Base-by-base conservation (phyloP, 2,888 invertebrate genomes). In the Cryptocephalus moraei region DNA sequence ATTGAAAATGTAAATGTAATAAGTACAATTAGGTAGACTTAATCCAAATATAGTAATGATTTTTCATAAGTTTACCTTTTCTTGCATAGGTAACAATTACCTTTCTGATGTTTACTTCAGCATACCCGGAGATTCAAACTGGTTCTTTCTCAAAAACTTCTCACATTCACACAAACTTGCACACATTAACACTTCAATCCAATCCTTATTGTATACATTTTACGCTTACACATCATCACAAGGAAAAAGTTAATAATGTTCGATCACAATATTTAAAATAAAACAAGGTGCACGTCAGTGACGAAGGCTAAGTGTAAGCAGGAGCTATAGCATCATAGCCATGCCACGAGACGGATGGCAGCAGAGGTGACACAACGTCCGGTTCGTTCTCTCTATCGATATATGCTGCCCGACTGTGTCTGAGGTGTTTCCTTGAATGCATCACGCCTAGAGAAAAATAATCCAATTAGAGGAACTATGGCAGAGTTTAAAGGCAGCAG, bases 381-480 rank as follows among this genome's bases (percentile, higher is more conserved):
- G 62, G 56, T 51, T 56, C 56, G 49, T 40, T 53, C 53, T 55
- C 49, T 56, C 54, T 51, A 53, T 54, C 52, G 54, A 51, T 49
- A 54, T 50, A 47, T 53, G 53, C 32, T 38, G 44, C 46, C 34
- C 34, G 50, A 33, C 44, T 36, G 43, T 60, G 60, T 60, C 70
- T 57, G 22, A 22, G 22, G 22, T 22, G 22, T 61, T 67, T 67
- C 61, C 67, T 68, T 60, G 64, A 65, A 59, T 74, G 74, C 73
- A 77, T 78, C 77, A 78, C 75, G 76, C 75, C 77, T 77, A 49
- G 42, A 52, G 54, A 44, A 49, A 36, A 14, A 32, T 33, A 13
- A 36, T 22, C n/a, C 12, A 10, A 14, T n/a, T 41, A 40, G 38
- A 34, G 9, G 4, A 49, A 33, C 8, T 22, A 22, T 22, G 22